A percentile compares a stretch with the other conserved stretches of the same genome.
phyloP scores from a whole-genome alignment of 2,113 vertebrate genomes.

The Micronycteris hirsuta region DNA sequence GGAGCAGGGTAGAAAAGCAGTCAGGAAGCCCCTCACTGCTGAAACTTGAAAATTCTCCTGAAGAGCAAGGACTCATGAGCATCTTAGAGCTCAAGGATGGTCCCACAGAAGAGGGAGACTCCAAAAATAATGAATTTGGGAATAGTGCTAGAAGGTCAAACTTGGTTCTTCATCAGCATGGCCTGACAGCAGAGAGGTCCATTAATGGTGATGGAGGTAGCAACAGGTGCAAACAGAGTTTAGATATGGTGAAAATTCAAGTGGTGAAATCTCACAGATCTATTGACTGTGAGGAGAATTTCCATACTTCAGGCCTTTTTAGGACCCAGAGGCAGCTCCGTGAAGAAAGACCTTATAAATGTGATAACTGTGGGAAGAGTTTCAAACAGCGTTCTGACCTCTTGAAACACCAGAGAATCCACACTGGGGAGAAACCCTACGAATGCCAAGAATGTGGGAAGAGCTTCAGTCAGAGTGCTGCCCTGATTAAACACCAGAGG shows the following conservation, averaged over 20 bases:
- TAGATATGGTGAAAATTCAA: conserved; percentile 70
- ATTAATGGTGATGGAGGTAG: background rate
- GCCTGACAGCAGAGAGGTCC: conserved; percentile 49
- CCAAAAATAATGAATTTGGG: background rate
- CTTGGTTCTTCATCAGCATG: conserved; percentile 54
- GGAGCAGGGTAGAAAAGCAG: background rate
- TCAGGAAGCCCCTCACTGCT: background rate
- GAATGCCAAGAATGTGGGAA: conserved; percentile 62
- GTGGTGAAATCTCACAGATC: conserved; percentile 44
- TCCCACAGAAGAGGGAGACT: background rate
- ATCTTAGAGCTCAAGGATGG: background rate
- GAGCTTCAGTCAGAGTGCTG: conserved; percentile 57
- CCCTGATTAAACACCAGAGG: conserved; percentile 64
- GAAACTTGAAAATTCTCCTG: conserved; percentile 14
- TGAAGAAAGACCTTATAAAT: conserved; percentile 68
- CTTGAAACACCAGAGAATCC: conserved; percentile 64
- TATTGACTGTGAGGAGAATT: background rate
- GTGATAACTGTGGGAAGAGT: conserved; percentile 64
- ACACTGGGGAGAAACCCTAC: conserved; percentile 75
- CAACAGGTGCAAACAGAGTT: conserved; percentile 72
- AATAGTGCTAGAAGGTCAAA: conserved; percentile 33
- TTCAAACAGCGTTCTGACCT: conserved; percentile 70
- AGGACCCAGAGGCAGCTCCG: background rate
- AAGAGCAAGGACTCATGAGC: background rate
- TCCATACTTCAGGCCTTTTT: background rate